Conservation (phyloP, 2,113 vertebrate species). For the Vulpes vulpes region DNA sequence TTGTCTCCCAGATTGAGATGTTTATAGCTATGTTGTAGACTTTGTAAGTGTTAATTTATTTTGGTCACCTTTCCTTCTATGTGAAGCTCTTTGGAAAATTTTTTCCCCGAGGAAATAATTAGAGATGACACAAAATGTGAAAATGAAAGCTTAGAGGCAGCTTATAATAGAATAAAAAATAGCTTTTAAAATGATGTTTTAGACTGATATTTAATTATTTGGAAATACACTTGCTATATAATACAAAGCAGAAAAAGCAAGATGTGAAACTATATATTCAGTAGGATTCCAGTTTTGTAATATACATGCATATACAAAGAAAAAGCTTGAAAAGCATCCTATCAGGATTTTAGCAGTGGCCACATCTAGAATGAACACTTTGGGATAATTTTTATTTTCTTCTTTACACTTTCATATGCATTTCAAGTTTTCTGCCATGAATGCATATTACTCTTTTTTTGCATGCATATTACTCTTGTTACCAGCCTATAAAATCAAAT, state of each 20-base stretch:
- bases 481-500: conserved; percentile 55
- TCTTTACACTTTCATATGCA: neutral
- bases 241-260: neutral
- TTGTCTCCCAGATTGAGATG: neutral
- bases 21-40: neutral
- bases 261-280: neutral
- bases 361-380: neutral
- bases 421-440: neutral
- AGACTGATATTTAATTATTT: conserved; percentile 21
- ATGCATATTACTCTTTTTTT: neutral
- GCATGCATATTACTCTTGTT: neutral
- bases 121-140: conserved; percentile 38
- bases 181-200: neutral
- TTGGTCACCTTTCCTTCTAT: neutral
- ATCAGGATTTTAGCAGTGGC: neutral
- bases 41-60: neutral
- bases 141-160: neutral
- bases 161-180: neutral
- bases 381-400: neutral
- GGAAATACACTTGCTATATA: neutral
- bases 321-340: neutral
- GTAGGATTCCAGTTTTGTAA: neutral
- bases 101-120: neutral
- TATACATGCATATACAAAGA: neutral
- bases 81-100: neutral